phyloP scores from a whole-genome alignment of 2,888 invertebrate genomes.

The Meteorus cinctellus region DNA sequence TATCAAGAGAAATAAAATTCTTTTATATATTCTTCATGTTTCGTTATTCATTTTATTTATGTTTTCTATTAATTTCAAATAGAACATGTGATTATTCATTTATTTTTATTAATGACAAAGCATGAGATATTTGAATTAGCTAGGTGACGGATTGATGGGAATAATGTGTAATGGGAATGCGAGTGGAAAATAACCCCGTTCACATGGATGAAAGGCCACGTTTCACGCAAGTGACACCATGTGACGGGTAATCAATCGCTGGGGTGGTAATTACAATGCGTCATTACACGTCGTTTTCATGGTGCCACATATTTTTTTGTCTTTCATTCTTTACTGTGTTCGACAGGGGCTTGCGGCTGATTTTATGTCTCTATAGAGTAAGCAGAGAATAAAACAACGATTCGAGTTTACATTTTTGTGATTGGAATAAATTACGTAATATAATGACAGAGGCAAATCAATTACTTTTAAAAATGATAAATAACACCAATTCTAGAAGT shows the following conservation, averaged over 20 bases:
- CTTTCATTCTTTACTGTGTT: slow-evolving; percentile 9
- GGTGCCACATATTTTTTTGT: slow-evolving; percentile 22
- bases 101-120: slow-evolving; percentile 19
- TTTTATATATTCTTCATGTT: not conserved
- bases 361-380: not conserved
- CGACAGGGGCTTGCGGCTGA: slow-evolving; percentile 24
- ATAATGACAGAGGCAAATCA: no score
- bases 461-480: no score
- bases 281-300: slow-evolving; percentile 52
- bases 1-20: slow-evolving; percentile 1
- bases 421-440: no score
- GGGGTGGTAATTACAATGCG: slow-evolving; percentile 52
- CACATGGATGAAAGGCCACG: slow-evolving; percentile 33
- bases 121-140: slow-evolving; percentile 7
- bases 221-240: slow-evolving; percentile 47
- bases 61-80: not conserved
- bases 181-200: slow-evolving; percentile 33
- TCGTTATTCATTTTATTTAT: not conserved
- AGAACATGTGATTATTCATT: not conserved
- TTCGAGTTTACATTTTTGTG: not conserved
- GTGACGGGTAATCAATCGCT: slow-evolving; percentile 56
- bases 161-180: slow-evolving; percentile 29
- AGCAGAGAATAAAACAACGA: not conserved
- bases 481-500: no score
- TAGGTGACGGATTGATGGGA: not conserved